phyloP scores from a whole-genome alignment of 23 tunicate species.

The Trididemnum nubilum region DNA sequence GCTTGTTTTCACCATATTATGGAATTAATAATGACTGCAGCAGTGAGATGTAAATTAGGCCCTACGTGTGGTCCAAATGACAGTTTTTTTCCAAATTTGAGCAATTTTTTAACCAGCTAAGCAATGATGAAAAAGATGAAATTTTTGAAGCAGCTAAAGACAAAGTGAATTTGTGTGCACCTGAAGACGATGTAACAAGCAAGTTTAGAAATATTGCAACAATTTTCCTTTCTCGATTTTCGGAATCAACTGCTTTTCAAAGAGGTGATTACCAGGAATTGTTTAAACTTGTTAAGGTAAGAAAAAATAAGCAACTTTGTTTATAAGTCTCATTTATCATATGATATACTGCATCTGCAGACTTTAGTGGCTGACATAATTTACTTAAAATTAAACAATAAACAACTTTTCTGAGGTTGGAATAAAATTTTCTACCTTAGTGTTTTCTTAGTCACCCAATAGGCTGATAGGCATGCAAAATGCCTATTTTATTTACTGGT shows the following conservation, averaged over 20 bases:
- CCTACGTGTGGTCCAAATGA: background rate
- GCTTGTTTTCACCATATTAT: background rate
- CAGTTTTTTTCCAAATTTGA: background rate
- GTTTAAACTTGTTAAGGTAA: background rate
- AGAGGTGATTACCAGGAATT: background rate
- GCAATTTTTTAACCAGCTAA: background rate
- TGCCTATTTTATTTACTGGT: no score
- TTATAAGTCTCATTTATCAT: no score
- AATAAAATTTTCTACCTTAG: no score
- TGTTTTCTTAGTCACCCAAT: no score
- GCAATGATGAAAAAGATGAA: background rate
- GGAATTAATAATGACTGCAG: background rate
- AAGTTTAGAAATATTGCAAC: background rate
- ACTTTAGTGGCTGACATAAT: no score
- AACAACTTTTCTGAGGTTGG: no score
- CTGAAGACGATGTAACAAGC: conserved; percentile 3
- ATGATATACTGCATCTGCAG: no score
- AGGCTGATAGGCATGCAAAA: no score
- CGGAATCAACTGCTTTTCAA: background rate
- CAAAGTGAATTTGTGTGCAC: background rate
- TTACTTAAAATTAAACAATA: no score
- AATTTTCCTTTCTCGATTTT: background rate
- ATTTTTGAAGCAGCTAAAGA: background rate
- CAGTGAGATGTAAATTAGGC: background rate
- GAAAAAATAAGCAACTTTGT: no score